Evolutionary conservation across 2,113 vertebrate species (phyloP).

Genomic region (Cairina moschata): DNA sequence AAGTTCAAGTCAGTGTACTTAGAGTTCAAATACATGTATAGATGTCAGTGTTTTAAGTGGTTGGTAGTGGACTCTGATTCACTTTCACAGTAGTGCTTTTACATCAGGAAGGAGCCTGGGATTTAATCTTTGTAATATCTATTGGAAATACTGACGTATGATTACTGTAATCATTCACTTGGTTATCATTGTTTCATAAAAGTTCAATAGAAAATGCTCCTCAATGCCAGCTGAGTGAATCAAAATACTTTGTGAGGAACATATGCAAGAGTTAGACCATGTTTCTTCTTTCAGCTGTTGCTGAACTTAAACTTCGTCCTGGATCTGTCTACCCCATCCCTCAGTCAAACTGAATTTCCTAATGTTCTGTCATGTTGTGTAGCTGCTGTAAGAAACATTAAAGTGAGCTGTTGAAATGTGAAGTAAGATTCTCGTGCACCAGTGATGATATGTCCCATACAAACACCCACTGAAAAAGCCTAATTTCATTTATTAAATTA

Average conservation of each 20-base stretch:
- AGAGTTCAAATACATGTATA: not conserved
- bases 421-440: not conserved
- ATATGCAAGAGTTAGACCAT: not conserved
- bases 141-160: not conserved
- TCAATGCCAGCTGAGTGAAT: not conserved
- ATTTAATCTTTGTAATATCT: not conserved
- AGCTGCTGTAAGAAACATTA: not conserved
- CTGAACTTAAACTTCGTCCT: not conserved
- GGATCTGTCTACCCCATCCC: not conserved
- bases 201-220: not conserved
- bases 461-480: not conserved
- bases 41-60: not conserved
- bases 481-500: not conserved
- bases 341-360: not conserved
- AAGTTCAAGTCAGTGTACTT: not conserved
- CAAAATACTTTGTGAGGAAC: not conserved
- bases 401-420: not conserved
- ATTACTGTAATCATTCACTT: constrained; percentile 2
- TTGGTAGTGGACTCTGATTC: not conserved
- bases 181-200: not conserved
- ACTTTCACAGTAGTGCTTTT: not conserved
- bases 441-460: not conserved
- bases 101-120: not conserved
- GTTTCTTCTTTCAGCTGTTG: not conserved
- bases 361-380: not conserved